These are phyloP conservation scores for Catharus bicknelli DNA, from an alignment of 2,113 vertebrate genomes.

Conservation along the genomic window DNA sequence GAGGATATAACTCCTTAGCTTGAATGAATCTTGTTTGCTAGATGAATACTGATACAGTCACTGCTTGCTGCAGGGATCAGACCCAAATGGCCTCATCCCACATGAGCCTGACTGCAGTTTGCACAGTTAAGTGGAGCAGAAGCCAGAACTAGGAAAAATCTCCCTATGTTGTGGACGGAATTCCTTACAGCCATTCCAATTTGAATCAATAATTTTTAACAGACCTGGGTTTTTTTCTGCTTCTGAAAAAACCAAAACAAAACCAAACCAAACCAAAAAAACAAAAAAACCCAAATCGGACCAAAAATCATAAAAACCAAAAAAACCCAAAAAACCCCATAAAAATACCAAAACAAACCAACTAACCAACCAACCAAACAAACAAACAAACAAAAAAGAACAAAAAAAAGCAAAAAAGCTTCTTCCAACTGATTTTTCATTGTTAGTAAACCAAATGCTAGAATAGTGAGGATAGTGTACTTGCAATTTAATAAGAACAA, in stretches of 20 bases:
- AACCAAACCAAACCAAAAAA: no score
- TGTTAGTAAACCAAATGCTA: neutral
- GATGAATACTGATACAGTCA: neutral
- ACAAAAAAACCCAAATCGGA: no score
- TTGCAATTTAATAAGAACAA: neutral
- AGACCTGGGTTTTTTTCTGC: accelerated
- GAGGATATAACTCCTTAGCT: neutral
- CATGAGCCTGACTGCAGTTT: neutral
- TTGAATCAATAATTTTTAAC: neutral
- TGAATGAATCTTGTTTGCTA: neutral
- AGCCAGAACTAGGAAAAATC: neutral
- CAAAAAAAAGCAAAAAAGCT: no score
- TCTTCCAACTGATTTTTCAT: neutral
- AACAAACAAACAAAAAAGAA: no score
- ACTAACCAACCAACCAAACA: no score
- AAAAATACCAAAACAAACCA: no score
- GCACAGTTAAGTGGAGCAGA: neutral
- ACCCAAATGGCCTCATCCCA: neutral
- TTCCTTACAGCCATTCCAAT: neutral
- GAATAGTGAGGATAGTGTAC: neutral
- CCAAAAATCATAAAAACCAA: no score
- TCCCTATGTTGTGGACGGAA: neutral
- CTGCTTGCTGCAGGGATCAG: neutral
- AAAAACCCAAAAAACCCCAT: no score
- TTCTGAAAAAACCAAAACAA: no score